These are phyloP conservation scores for Eunapius fragilis DNA, from an alignment of 37 sponge, comb jelly and placozoan species.

Conservation along the genomic window DNA sequence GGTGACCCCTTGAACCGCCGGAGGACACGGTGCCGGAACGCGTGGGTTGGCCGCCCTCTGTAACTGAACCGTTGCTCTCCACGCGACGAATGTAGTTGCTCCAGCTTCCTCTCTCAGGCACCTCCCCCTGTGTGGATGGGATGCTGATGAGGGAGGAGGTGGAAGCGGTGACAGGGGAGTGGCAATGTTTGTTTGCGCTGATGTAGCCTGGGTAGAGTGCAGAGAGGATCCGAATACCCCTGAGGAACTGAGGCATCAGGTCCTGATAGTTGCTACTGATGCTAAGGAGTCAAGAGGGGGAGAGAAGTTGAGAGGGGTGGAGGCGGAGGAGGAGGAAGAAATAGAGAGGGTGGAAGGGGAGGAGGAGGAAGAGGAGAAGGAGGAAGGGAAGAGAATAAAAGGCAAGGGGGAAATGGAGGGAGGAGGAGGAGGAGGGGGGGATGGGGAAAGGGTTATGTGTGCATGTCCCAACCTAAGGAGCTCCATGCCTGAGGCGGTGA, in stretches of 20 bases:
- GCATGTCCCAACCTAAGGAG: conserved; percentile 46
- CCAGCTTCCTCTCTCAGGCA: neutral
- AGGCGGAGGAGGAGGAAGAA: too few species aligned
- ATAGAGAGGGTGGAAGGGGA: neutral
- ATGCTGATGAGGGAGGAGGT: conserved; percentile 10
- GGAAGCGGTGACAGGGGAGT: neutral
- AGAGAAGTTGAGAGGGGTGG: neutral
- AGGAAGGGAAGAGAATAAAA: neutral
- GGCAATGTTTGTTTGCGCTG: neutral
- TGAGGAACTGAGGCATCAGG: conserved; percentile 73
- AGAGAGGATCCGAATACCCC: conserved; percentile 57
- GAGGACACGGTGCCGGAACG: neutral
- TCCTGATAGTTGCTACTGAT: conserved; percentile 57
- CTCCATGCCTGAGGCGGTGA: conserved; percentile 59
- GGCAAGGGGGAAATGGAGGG: neutral
- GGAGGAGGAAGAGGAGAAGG: conserved; percentile 3
- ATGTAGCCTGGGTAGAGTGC: conserved; percentile 36
- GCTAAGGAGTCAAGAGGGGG: conserved; percentile 26
- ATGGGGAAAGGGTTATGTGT: neutral
- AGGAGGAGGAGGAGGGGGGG: neutral
- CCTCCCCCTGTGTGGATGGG: conserved; percentile 4
- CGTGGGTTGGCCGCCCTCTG: neutral
- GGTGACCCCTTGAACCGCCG: neutral
- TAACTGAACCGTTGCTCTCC: neutral
- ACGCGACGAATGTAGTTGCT: neutral